Evolutionary conservation across 2,113 vertebrate species (phyloP).

Genomic region (Pycnonotus jocosus): DNA sequence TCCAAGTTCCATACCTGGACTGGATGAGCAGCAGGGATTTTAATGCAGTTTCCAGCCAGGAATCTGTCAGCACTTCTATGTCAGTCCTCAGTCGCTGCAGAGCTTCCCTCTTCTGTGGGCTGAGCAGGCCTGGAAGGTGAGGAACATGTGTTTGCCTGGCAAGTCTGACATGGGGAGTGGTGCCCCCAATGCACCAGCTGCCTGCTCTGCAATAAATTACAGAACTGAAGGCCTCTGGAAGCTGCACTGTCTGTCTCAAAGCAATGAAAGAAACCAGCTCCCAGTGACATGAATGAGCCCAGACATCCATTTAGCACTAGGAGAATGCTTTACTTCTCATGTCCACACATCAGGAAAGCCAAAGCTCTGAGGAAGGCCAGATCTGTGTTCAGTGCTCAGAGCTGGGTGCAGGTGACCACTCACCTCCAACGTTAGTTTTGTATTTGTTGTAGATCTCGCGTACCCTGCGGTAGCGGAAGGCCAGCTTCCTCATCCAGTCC

Average conservation of each 20-base stretch:
- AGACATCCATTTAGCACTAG: background rate
- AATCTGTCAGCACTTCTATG: slow-evolving; percentile 93
- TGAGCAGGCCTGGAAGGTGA: slow-evolving; percentile 81
- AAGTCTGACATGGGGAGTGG: background rate
- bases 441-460: slow-evolving; percentile 94
- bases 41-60: slow-evolving; percentile 92
- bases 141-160: background rate
- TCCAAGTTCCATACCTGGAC: slow-evolving; percentile 80
- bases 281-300: background rate
- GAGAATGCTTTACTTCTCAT: background rate
- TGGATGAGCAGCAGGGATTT: slow-evolving; percentile 96
- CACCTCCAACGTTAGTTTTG: slow-evolving; percentile 89
- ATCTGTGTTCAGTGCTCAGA: background rate
- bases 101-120: slow-evolving; percentile 89
- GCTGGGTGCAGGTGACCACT: background rate
- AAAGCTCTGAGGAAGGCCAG: background rate
- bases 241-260: background rate
- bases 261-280: background rate
- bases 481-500: slow-evolving; percentile 98
- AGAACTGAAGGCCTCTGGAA: background rate
- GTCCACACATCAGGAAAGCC: background rate
- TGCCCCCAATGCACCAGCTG: background rate
- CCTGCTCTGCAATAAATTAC: background rate
- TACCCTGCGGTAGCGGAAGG: slow-evolving; percentile 93
- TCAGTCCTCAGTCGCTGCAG: slow-evolving; percentile 85